Percentiles rank a stretch among this genome's conserved stretches.
These are phyloP conservation scores for Strix uralensis DNA, from an alignment of 2,113 vertebrate species.

Conservation along the genomic window DNA sequence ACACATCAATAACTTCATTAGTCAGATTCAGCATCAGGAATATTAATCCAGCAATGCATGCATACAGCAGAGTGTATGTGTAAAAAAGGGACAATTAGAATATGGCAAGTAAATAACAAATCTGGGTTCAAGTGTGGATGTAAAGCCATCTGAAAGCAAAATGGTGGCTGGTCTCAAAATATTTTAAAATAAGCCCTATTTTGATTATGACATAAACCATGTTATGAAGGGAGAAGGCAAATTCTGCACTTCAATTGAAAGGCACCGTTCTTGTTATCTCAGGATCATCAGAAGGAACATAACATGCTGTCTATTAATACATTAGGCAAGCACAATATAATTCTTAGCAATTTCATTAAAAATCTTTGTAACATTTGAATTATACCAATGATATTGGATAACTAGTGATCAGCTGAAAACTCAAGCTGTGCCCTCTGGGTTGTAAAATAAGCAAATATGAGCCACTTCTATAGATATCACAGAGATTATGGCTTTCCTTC, in stretches of 20 bases:
- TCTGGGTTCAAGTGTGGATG: neutral
- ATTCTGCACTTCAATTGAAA: neutral
- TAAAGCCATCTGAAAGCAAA: neutral
- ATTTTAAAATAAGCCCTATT: neutral
- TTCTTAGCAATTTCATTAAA: neutral
- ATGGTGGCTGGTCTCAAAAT: neutral
- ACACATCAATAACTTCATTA: neutral
- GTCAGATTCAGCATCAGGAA: neutral
- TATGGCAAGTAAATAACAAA: neutral
- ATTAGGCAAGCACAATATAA: neutral
- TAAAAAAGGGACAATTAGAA: neutral
- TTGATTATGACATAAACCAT: neutral
- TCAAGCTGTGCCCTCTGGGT: fast-evolving
- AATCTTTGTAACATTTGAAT: neutral
- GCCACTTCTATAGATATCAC: neutral
- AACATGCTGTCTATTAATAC: neutral
- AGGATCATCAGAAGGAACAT: neutral
- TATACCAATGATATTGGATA: neutral
- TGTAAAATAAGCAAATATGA: neutral
- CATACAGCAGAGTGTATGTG: neutral
- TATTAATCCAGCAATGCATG: neutral
- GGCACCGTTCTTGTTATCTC: neutral
- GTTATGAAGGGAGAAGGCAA: neutral
- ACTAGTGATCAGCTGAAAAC: neutral
- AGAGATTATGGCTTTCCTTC: neutral